Conservation (phyloP, 2,888 invertebrate genomes). For the Callinectes sapidus region DNA sequence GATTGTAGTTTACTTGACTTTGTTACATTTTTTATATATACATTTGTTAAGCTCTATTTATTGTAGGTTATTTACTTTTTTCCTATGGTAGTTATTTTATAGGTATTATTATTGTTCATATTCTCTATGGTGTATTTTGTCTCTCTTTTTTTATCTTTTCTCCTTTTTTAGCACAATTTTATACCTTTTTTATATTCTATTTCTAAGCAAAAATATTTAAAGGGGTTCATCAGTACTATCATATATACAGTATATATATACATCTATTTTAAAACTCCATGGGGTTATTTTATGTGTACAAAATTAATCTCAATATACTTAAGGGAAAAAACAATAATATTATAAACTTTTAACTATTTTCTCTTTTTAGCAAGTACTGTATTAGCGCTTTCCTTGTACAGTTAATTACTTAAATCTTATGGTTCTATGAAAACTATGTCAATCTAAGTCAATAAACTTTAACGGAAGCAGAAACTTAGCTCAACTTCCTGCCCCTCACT, state of each 20-base stretch:
- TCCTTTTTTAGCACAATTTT: neutral
- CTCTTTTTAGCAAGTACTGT: neutral
- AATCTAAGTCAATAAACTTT: conserved; percentile 33
- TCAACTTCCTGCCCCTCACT: neutral
- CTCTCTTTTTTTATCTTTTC: neutral
- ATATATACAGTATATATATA: neutral
- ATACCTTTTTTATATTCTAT: neutral
- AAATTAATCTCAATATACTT: conserved; percentile 23
- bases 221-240: neutral
- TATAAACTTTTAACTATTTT: neutral
- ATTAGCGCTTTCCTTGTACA: conserved; percentile 14
- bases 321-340: neutral
- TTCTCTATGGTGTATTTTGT: neutral
- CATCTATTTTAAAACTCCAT: neutral
- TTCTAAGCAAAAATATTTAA: neutral
- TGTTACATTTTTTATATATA: neutral
- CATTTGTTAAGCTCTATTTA: neutral
- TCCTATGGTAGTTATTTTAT: neutral
- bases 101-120: neutral
- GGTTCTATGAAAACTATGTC: conserved; percentile 7
- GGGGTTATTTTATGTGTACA: neutral
- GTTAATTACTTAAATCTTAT: neutral
- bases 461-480: neutral
- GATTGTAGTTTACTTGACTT: neutral
- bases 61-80: neutral